Base-by-base conservation (phyloP, 2,113 vertebrate genomes). In the Hemiprocne comata region DNA sequence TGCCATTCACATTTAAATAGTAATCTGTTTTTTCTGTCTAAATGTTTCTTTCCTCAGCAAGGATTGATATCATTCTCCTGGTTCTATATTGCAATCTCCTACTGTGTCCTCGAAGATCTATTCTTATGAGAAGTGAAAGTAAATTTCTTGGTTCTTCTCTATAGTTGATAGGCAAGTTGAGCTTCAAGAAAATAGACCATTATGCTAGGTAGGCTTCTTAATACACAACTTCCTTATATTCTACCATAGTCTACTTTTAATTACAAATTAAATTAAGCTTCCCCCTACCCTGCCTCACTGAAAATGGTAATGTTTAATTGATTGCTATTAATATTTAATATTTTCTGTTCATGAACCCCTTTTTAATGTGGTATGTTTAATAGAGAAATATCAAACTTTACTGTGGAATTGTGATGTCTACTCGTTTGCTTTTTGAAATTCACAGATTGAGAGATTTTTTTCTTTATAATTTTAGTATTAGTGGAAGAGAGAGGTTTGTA, bases 1-100 rank as follows among this genome's bases (percentile, higher is more conserved):
- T 65, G 54, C 28, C 34, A 51, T 86, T 94, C 72, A 58, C 33
- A 60, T 84, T 88, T 90, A 88, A 93, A 84, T 60, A 92, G 64
- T 34, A 71, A 25, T 86, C 84, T 79, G 24, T 70, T 73, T 70
- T 77, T 92, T 81, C 69, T 94, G 61, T 33, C 72, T 67, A 53
- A 71, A 81, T 44, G 20, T 83, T 90, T 67, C 69, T 86, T 90
- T 90, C 48, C 75, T 75, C n/a, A 61, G 58, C 78, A 79, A 14
- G 3, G 3, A 72, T 21, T 69, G 40, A 10, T 60, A 55, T 33
- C 4, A 16, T 79, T 54, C 60, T 78, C 21, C 4, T 4, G 10
- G 11, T 79, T 79, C 7, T 23, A 48, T n/a, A 36, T 82, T 57
- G 7, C 38, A 61, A 51, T 79, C 85, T 75, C 42, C 11, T 79